Evolutionary conservation across 2,888 invertebrate species (phyloP), one percentile per base, ranked within the genome.

Genomic region (Laspeyria flexula): DNA sequence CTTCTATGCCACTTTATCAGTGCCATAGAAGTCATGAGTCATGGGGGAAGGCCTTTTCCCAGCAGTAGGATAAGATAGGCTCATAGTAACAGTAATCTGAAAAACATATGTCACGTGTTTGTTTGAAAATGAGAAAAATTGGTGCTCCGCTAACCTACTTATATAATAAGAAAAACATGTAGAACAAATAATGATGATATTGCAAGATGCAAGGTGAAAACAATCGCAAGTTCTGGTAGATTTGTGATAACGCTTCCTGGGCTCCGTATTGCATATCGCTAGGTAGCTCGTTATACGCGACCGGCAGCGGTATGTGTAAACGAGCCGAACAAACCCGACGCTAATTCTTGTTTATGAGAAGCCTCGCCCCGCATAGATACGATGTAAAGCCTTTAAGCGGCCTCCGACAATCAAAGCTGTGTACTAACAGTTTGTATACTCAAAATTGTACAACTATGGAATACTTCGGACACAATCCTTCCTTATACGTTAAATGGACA

Each of bases 291-390:
- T 90, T 90, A 89, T 79, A 81, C 71, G 80, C 79, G 71, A 79
- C 80, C 83, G 75, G 83, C 83, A 83, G 85, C 85, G 87, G 88
- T 86, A 86, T 88, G 88, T 90, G 91, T 90, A 90, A 90, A 90
- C 90, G 89, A 88, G 84, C 81, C 80, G 79, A 85, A 80, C 83
- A 75, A 79, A 82, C 84, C 78, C 82, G 88, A 87, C 86, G 85
- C 86, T 91, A 90, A 91, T 90, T 88, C 91, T 89, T 85, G 85
- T 91, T 91, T 91, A 91, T 88, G 89, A 86, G 80, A 60, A 78
- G 76, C 80, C 81, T 83, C 74, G 79, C 75, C 77, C 77, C 70
- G 81, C 77, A 77, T 80, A 84, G 79, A 76, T 74, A 76, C 81
- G 75, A 81, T 75, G 72, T 77, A 76, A 75, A 77, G 77, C 80